Evolutionary conservation across 2,797 vertebrate genomes (phyloP).

Genomic region (Prunella strophiata): DNA sequence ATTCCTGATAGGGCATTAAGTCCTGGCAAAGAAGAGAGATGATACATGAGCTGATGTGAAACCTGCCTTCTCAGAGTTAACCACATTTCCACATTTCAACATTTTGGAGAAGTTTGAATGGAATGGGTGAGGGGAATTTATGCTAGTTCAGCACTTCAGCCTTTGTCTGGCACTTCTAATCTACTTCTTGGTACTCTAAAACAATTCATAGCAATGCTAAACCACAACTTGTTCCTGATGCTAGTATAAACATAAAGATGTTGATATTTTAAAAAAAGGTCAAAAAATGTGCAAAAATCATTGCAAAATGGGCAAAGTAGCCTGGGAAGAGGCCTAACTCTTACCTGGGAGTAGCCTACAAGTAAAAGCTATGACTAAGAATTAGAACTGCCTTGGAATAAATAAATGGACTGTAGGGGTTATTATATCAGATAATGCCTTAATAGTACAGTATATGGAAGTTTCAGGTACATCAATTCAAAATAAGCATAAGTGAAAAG

Average conservation of each 20-base stretch:
- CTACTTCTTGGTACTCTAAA: not conserved
- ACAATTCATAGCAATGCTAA: not conserved
- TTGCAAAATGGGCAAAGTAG: not conserved
- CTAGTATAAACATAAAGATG: not conserved
- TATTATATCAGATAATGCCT: not conserved
- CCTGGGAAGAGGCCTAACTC: not conserved
- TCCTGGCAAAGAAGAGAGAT: not conserved
- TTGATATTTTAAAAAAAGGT: not conserved
- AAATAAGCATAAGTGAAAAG: not conserved
- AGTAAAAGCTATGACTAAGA: not conserved
- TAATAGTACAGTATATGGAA: not conserved
- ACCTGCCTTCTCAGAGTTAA: not conserved
- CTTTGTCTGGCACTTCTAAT: not conserved
- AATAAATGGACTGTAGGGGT: not conserved
- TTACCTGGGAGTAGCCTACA: not conserved
- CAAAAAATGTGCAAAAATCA: not conserved
- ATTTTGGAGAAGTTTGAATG: not conserved
- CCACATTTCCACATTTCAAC: not conserved
- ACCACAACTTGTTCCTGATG: not conserved
- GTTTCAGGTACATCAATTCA: not conserved
- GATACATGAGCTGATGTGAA: slow-evolving; percentile 23
- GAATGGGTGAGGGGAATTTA: not conserved
- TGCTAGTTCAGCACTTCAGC: not conserved
- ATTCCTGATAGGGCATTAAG: not conserved
- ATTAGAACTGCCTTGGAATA: not conserved